phyloP scores from a whole-genome alignment of 2,888 invertebrate genomes.

The Uropetala carovei region DNA sequence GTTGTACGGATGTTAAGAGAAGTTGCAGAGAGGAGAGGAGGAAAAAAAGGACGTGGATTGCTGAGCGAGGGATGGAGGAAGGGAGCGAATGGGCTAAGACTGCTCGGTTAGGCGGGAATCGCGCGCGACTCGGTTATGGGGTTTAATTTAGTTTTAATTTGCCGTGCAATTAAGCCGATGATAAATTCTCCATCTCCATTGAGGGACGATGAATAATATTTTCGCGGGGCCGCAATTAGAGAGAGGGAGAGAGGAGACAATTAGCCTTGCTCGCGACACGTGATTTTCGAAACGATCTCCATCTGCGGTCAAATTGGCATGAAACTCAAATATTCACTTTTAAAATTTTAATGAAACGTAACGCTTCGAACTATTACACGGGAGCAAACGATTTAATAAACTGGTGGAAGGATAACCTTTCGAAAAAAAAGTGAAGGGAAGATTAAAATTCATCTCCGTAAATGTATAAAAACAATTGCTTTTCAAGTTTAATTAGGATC shows the following conservation, averaged over 20 bases:
- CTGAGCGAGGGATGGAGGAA: neutral
- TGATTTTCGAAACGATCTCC: neutral
- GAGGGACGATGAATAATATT: neutral
- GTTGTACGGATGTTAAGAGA: neutral
- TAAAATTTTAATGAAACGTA: too few relatives aligned
- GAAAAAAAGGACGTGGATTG: neutral
- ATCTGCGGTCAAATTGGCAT: neutral
- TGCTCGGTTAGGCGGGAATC: neutral
- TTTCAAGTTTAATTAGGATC: too few relatives aligned
- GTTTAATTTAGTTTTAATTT: conserved; percentile 29
- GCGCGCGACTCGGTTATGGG: neutral
- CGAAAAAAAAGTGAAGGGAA: too few relatives aligned
- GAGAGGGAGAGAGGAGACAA: neutral
- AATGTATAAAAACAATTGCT: too few relatives aligned
- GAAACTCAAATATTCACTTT: neutral
- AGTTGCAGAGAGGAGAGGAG: neutral
- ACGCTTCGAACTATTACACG: too few relatives aligned
- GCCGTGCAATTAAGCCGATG: neutral
- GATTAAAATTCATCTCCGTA: too few relatives aligned
- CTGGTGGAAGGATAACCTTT: too few relatives aligned
- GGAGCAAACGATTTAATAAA: too few relatives aligned
- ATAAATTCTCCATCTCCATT: neutral
- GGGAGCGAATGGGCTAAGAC: neutral
- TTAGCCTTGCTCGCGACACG: neutral
- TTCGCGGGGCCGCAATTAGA: neutral